These are phyloP conservation scores for Trichomycterus rosablanca DNA, from an alignment of 2,113 vertebrate genomes.

Conservation along the genomic window DNA sequence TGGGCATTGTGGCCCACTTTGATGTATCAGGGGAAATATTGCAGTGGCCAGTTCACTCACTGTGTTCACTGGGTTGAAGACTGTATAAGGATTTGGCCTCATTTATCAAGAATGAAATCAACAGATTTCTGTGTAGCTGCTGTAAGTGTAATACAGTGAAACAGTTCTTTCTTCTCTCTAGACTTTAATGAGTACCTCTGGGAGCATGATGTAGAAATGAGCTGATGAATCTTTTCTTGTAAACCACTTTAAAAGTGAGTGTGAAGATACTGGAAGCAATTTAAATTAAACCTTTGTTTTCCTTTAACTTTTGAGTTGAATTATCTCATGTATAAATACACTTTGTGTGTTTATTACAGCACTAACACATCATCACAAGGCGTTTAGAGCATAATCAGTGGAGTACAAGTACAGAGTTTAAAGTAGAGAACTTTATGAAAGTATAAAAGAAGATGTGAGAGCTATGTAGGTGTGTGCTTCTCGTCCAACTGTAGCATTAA, in stretches of 20 bases:
- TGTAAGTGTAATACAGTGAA: constrained; percentile 4
- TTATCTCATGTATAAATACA: background rate
- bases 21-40: constrained; percentile 19
- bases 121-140: background rate
- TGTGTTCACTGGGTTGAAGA: constrained; percentile 3
- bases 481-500: too few relatives aligned
- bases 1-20: background rate
- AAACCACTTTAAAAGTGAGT: background rate
- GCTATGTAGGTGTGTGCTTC: too few relatives aligned
- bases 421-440: too few relatives aligned
- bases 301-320: background rate
- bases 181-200: constrained; percentile 34
- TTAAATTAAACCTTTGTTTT: background rate
- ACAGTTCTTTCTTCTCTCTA: background rate
- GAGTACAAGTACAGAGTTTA: too few relatives aligned
- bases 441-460: too few relatives aligned
- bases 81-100: constrained; percentile 12
- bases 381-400: background rate
- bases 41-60: constrained; percentile 4
- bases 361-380: constrained; percentile 8
- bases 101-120: constrained; percentile 3
- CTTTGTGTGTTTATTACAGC: constrained; percentile 4
- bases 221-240: background rate
- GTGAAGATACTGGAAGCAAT: background rate
- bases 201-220: constrained; percentile 24